These are phyloP conservation scores for Ostrea denselamellosa DNA, from an alignment of 1,140 invertebrate genomes.

Conservation along the genomic window DNA sequence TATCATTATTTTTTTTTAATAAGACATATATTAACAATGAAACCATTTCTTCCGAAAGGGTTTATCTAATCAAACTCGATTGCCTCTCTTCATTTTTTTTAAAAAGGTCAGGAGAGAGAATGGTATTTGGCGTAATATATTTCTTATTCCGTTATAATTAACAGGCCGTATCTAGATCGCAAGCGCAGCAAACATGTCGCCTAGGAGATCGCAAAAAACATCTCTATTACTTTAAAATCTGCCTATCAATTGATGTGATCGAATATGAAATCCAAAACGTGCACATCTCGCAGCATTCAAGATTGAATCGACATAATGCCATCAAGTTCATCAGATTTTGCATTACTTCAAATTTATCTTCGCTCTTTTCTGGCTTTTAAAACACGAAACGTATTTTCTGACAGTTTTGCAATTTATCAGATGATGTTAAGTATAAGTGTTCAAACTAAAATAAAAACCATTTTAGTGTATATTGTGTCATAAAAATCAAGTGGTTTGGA, in stretches of 20 bases:
- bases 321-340: conserved; percentile 24
- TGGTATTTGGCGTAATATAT: background rate
- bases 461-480: too few relatives aligned
- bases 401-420: conserved; percentile 19
- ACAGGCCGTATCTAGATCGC: background rate
- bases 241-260: background rate
- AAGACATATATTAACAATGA: background rate
- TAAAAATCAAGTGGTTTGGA: too few relatives aligned
- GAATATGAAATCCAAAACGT: background rate
- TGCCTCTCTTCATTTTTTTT: background rate
- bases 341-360: background rate
- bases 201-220: background rate
- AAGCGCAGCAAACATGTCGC: conserved; percentile 7
- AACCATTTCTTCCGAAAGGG: background rate
- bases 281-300: conserved; percentile 13
- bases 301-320: background rate
- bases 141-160: background rate
- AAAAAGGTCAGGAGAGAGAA: background rate
- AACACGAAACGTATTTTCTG: background rate
- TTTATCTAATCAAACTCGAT: background rate
- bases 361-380: background rate
- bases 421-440: background rate
- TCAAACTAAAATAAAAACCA: background rate
- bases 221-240: background rate
- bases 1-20: background rate